Base-by-base conservation (phyloP, 2,888 invertebrate genomes). In the Pyrrhopygopsis socrates region DNA sequence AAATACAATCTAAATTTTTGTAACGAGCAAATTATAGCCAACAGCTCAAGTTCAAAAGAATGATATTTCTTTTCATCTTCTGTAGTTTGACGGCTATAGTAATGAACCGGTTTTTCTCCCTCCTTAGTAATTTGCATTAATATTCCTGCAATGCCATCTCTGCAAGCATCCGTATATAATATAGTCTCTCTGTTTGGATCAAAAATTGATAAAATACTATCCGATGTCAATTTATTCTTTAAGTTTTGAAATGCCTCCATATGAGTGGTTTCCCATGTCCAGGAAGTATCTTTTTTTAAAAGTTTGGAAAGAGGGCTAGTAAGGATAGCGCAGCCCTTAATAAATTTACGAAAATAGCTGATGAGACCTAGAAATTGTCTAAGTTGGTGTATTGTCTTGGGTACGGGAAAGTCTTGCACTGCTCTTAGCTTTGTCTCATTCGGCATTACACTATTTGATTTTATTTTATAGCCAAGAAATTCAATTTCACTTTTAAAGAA, bases 31-130 rank as follows among this genome's bases (percentile, higher is more conserved):
- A 45, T 15, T 15, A 45, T 45, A 45, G 45, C 45, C 15, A 45
- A 45, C n/a, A n/a, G n/a, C n/a, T 76, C 76, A 15, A 76, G 50
- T 91, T 97, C 96, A 30, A 95, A 95, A 0, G 95, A 95, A 24
- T 95, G 94, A 80, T 96, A 96, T 27, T 92, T 94, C 18, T 90
- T 82, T 90, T 97, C 96, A 0, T 95, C 92, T 0, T 83, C 87
- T 0, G 95, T 95, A 0, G 96, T 95, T 78, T 95, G 94, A 41
- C 95, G 83, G 71, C 95, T 96, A 71, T 91, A 95, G 78, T 81
- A 94, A 93, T 96, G 1, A 86, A 94, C 3, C 93, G 94, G 95
- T 68, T 92, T 92, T 74, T 91, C 93, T 0, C 83, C 84, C 8
- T 91, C 74, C 0, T 91, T 84, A 0, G 85, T 88, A 20, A 71